Conservation (phyloP, 2,797 vertebrate genomes). For the Decapterus maruadsi region DNA sequence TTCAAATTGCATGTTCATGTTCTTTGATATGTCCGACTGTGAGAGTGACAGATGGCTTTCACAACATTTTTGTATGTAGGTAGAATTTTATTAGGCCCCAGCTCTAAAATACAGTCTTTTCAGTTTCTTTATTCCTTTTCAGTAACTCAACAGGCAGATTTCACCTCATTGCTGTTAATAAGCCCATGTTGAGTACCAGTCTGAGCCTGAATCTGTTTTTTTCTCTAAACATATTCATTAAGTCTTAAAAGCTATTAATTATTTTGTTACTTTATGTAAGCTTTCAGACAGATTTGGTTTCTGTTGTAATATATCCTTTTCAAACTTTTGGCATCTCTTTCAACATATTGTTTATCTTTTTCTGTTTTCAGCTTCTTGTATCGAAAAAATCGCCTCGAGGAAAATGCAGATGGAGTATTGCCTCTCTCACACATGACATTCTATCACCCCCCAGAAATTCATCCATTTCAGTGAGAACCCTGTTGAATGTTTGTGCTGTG, state of each 20-base stretch:
- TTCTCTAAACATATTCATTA: conserved; percentile 2
- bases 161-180: neutral
- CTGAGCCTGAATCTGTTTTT: neutral
- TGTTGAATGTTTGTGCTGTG: conserved; percentile 81
- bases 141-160: neutral
- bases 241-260: conserved; percentile 3
- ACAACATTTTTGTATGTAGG: no score
- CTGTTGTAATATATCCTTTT: neutral
- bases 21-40: neutral
- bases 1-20: neutral
- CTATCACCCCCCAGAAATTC: conserved; percentile 41
- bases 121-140: neutral
- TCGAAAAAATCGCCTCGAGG: conserved; percentile 2
- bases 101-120: neutral
- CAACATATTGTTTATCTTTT: neutral
- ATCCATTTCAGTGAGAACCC: conserved; percentile 64
- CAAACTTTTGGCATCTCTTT: neutral
- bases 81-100: no score
- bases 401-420: conserved; percentile 13
- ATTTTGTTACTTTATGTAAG: conserved; percentile 11
- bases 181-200: neutral
- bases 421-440: conserved; percentile 37
- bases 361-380: conserved; percentile 12
- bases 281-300: neutral
- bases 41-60: no score